Evolutionary conservation across 2,797 vertebrate species (phyloP), one percentile per base, ranked within the genome.

Genomic region (Cyclura pinguis): DNA sequence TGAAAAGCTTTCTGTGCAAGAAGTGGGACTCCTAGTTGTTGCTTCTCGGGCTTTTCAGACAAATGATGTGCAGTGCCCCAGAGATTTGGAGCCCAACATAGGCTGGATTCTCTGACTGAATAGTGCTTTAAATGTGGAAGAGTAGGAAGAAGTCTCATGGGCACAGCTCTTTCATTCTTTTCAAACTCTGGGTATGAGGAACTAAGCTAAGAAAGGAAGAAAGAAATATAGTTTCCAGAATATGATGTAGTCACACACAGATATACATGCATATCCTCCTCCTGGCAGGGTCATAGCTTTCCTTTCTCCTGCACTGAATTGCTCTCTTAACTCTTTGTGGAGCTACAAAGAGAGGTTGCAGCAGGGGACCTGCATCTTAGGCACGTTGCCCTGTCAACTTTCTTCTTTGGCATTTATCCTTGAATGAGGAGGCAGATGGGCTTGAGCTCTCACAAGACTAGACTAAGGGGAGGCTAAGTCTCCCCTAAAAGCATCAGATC

Each of bases 291-390:
- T 86, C 42, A 47, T 76, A 82, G 80, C 62, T 57, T 78, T 86
- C 90, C 57, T 95, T 94, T 93, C 92, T 94, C 90, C 87, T 67
- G 55, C 85, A 86, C 81, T 0, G 0, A 80, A 0, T 87, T 62
- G 92, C 92, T 94, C 86, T 90, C 83, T 91, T 0, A 9, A 80
- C 80, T 92, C 72, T 87, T 84, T 92, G 85, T 83, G 94, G 77
- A 38, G 85, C 73, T 55, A 85, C 86, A 93, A 90, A 93, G 77
- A 52, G 84, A 93, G 91, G 84, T 94, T 94, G 88, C 90, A 92
- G 90, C 82, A 92, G 92, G 87, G 88, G 92, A 96, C 90, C 91
- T 94, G 91, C 80, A 92, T 91, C 83, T 94, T 91, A 93, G n/a
- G 22, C 29, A 80, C 91, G 92, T 74, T 32, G 3, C 1, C 27